Percentiles rank a stretch among this genome's conserved stretches.
phyloP scores from a whole-genome alignment of 1,140 invertebrate genomes.

The Drosophila nasuta region DNA sequence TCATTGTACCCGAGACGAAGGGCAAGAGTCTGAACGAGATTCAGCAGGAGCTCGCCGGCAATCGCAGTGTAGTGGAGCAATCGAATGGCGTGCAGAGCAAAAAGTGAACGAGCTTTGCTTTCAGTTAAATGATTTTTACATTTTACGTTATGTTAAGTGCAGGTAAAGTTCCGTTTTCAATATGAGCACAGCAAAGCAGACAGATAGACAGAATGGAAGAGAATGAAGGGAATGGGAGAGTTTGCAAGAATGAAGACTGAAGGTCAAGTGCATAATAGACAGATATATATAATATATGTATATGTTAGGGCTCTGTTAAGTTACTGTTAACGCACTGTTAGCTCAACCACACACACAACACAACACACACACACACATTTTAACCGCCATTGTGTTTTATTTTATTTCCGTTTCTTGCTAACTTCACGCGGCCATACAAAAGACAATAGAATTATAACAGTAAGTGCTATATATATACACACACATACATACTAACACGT shows the following conservation, averaged over 20 bases:
- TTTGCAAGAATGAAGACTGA: constrained; percentile 76
- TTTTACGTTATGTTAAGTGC: constrained; percentile 66
- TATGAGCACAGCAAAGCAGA: constrained; percentile 27
- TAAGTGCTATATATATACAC: constrained; percentile 34
- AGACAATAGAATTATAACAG: constrained; percentile 67
- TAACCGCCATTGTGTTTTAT: constrained; percentile 19
- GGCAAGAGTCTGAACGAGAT: constrained; percentile 95
- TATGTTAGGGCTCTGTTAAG: constrained; percentile 49
- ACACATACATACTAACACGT: neutral
- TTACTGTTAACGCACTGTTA: constrained; percentile 51
- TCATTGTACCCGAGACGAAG: constrained; percentile 95
- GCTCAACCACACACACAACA: constrained; percentile 33
- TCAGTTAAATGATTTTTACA: constrained; percentile 55
- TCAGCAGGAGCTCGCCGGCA: constrained; percentile 87
- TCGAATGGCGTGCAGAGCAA: constrained; percentile 37
- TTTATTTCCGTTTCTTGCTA: constrained; percentile 38
- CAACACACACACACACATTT: neutral
- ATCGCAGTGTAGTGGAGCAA: constrained; percentile 34
- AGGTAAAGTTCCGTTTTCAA: constrained; percentile 57
- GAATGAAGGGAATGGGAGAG: constrained; percentile 18
- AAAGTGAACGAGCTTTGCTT: constrained; percentile 35
- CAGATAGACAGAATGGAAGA: constrained; percentile 12
- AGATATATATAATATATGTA: constrained; percentile 26
- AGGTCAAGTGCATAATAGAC: constrained; percentile 70
- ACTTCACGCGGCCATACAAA: constrained; percentile 67